Base-by-base conservation (phyloP, 1,140 invertebrate species). In the Muscidifurax raptorellus region DNA sequence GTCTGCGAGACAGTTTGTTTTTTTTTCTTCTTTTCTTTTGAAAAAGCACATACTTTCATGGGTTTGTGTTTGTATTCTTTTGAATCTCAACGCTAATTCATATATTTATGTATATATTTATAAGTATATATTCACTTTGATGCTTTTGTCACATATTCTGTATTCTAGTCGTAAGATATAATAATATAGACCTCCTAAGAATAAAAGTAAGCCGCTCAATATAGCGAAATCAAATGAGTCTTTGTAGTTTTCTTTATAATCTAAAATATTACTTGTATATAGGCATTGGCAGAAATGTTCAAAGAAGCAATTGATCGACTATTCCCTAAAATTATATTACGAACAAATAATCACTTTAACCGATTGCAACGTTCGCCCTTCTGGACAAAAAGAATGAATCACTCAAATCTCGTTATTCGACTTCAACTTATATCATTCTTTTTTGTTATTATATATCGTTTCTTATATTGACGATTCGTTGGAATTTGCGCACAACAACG, bases 11-110 rank as follows among this genome's bases (percentile, higher is more conserved):
- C 76, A 71, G 47, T 22, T 80, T 47, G 13, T 47, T 81, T 72
- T 52, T 74, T 75, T 66, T 71, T 74, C 75, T 78, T 47, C 71
- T 72, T 52, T 74, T 75, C 40, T 71, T 74, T 80, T 78, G 88
- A 90, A 90, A 88, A 92, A 91, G 90, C 91, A 90, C 88, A 88
- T 93, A 93, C 92, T 93, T 93, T 92, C 92, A 92, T 92, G 90
- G 90, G 89, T 92, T 92, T 92, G 88, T 92, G 87, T 92, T 91
- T 91, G 86, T 90, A 89, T 91, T 88, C 15, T 72, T 78, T 81
- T 75, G 87, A 90, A 90, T 88, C 79, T 90, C 89, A 89, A 91
- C 87, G 85, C 90, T 91, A 91, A 90, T 90, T 90, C 18, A 91
- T 89, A 87, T 88, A 86, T 89, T 87, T 90, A 88, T 89, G 86